Conservation (phyloP, 2,113 vertebrate species). For the Ciconia maguari region DNA sequence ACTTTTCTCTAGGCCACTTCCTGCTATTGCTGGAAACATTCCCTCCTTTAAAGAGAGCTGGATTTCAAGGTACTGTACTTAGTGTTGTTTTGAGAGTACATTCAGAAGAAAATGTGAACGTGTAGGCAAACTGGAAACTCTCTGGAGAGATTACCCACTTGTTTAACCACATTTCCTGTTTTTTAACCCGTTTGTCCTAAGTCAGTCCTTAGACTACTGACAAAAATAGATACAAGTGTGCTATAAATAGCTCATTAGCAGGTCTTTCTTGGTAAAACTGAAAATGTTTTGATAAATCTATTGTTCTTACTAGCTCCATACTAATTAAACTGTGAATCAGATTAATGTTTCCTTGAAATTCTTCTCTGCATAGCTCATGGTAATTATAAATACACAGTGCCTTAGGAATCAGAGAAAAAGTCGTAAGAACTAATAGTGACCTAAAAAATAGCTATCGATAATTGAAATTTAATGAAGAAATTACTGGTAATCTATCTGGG, state of each 20-base stretch:
- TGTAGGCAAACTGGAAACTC: conserved; percentile 79
- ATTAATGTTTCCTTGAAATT: conserved; percentile 39
- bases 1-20: conserved; percentile 65
- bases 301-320: conserved; percentile 48
- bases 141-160: conserved; percentile 76
- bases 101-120: conserved; percentile 64
- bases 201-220: conserved; percentile 70
- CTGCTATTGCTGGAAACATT: conserved; percentile 67
- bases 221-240: conserved; percentile 76
- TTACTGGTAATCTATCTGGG: background rate
- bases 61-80: conserved; percentile 63
- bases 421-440: background rate
- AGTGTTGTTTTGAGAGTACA: conserved; percentile 70
- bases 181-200: conserved; percentile 77
- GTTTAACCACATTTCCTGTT: conserved; percentile 85
- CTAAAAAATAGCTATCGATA: background rate
- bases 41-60: conserved; percentile 40
- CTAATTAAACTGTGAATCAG: conserved; percentile 25
- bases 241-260: conserved; percentile 77
- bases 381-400: background rate
- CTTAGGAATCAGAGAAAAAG: background rate
- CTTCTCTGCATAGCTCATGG: background rate
- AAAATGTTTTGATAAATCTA: conserved; percentile 68
- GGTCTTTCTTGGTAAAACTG: conserved; percentile 73
- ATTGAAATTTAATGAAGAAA: background rate